Base-by-base conservation (phyloP, 2,113 vertebrate genomes). In the Heterotis niloticus region DNA sequence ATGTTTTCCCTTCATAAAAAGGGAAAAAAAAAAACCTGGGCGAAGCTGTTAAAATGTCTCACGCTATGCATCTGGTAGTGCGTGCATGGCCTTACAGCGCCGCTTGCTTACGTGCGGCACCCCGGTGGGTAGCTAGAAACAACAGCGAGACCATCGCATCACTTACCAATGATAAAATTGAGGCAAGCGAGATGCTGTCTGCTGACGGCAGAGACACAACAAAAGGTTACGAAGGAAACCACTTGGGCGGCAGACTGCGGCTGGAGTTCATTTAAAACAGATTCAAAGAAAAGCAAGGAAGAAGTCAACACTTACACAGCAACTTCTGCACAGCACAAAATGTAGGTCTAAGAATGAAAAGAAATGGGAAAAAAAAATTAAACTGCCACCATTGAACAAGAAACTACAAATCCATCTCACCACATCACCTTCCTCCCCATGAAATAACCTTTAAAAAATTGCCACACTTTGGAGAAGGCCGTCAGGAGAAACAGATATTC, bases 31-130 rank as follows among this genome's bases (percentile, higher is more conserved):
- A 2, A 86, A 79, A 87, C 79, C 84, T 81, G 81, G 83, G 83
- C 88, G 87, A 88, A 76, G 23, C 79, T 85, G 81, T 88, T 85
- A 82, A 89, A 88, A 86, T 84, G 77, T 89, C 83, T 88, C 87
- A 87, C 76, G 80, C 84, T 87, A 89, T 84, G 85, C 65, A 59
- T 80, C 86, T 87, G 83, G 85, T 66, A 78, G 62, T 59, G 66
- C 52, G 71, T 56, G 54, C 84, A 80, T 78, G 78, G 80, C 81
- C 77, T 64, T 78, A 75, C 77, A 77, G 76, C 69, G 34, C 57
- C 65, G 65, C 14, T n/a, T 57, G 62, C 52, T 44, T 23, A 64
- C 71, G 62, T 52, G 80, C n/a, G 29, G 62, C 66, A 52, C 75
- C 23, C 5, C 26, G 13, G 7, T 34, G 28, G 16, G 28, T 34